These are phyloP conservation scores for Metopia argyrocephala DNA, from an alignment of 2,888 invertebrate species.

Conservation along the genomic window DNA sequence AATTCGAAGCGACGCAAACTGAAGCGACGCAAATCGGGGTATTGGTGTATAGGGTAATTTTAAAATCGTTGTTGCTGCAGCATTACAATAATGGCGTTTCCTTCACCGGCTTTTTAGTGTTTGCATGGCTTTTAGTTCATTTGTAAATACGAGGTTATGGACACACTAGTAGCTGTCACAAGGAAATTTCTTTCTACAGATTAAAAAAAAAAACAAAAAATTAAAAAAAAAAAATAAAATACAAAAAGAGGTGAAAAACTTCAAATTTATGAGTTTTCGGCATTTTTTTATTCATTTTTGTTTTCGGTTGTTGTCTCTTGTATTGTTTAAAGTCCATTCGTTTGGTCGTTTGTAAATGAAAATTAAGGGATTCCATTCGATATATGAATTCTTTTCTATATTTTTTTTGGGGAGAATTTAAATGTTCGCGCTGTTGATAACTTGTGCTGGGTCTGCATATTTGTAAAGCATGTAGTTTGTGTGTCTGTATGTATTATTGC, in stretches of 20 bases:
- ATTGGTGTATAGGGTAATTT: no score
- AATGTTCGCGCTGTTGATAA: slow-evolving; percentile 43
- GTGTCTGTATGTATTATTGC: neutral
- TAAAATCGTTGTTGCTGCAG: no score
- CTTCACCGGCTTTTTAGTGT: neutral
- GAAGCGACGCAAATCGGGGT: no score
- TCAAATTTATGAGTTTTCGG: slow-evolving; percentile 67
- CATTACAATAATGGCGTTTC: no score
- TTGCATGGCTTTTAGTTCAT: slow-evolving; percentile 30
- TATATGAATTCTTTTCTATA: slow-evolving; percentile 24
- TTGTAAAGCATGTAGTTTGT: slow-evolving; percentile 12
- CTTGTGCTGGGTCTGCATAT: slow-evolving; percentile 29
- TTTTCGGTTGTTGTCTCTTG: slow-evolving; percentile 29
- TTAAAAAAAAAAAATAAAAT: slow-evolving; percentile 66
- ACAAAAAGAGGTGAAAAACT: slow-evolving; percentile 65
- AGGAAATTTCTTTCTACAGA: slow-evolving; percentile 69
- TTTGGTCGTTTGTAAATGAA: slow-evolving; percentile 6
- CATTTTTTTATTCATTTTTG: slow-evolving; percentile 44
- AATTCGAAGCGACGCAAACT: no score
- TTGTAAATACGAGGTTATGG: slow-evolving; percentile 45
- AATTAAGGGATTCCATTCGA: slow-evolving; percentile 44
- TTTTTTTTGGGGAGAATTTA: neutral
- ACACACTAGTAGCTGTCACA: slow-evolving; percentile 68
- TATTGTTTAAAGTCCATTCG: slow-evolving; percentile 28
- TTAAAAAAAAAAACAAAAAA: slow-evolving; percentile 62